Base-by-base conservation (phyloP, 2,888 invertebrate genomes). In the Acrocera orbiculus region DNA sequence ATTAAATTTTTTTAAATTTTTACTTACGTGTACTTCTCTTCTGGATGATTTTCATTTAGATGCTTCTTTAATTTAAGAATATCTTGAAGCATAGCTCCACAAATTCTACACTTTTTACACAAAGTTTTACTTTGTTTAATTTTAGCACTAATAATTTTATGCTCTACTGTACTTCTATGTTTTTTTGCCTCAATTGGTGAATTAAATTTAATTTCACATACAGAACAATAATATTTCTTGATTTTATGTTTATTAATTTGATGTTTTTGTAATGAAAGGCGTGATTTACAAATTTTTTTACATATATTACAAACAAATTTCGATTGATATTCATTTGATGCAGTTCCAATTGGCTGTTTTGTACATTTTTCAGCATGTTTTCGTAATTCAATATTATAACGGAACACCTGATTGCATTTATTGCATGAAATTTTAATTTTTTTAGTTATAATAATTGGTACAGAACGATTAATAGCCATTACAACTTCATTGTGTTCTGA, bases 361-460 rank as follows among this genome's bases (percentile, higher is more conserved):
- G 76, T 69, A 4, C 69, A 42, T 58, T 67, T 44, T 47, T 61
- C 46, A 44, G 66, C 61, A 49, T 79, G 80, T 9, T 64, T 54
- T 31, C 76, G 69, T 20, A 86, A 55, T 52, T 83, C 77, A 8
- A 78, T 63, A 42, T 85, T 86, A 48, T 76, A 78, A 11, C 73
- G 66, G 51, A 87, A 89, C 23, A 66, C 62, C 47, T 69, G 63
- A 8, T 54, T 52, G 52, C 89, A 90, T 14, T 68, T 67, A 2
- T 57, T 58, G 52, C 89, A 89, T 39, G 62, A 57, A 4, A 79
- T 53, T 0, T 66, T 62, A 3, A 66, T 63, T 38, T 73, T 70
- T 48, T 76, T 76, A 40, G 75, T 67, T 37, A 85, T 76, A 19
- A 76, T 69, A 30, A 83, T 76, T 2, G 85, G 83, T 49, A 83